Evolutionary conservation across 2,113 vertebrate species (phyloP).

Genomic region (Collichthys lucidus): DNA sequence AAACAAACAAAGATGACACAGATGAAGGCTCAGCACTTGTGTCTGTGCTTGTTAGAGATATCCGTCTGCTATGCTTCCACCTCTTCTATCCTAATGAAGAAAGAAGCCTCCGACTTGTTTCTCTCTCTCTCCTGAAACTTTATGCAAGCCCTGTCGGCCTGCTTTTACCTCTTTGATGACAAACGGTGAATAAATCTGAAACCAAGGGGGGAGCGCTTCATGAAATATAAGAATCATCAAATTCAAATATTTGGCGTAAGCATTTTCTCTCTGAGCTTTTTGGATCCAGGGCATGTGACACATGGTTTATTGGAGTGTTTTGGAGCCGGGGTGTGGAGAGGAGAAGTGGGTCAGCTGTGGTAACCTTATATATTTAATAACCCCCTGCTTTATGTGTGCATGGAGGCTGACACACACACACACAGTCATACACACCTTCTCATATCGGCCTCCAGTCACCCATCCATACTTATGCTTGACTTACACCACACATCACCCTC

Average conservation of each 20-base stretch:
- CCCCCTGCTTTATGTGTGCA: conserved; percentile 13
- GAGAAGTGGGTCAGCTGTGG: conserved; percentile 75
- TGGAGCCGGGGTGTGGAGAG: conserved; percentile 24
- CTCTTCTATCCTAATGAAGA: conserved; percentile 20
- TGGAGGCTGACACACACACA: neutral
- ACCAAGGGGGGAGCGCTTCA: conserved; percentile 1
- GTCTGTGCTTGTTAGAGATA: conserved; percentile 61
- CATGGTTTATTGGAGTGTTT: conserved; percentile 69
- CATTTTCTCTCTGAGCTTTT: conserved; percentile 36
- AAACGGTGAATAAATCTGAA: conserved; percentile 44
- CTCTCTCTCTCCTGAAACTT: conserved; percentile 49
- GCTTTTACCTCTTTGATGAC: conserved; percentile 55
- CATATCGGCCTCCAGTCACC: conserved; percentile 16
- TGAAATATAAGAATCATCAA: conserved; percentile 68
- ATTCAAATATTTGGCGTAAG: conserved; percentile 55
- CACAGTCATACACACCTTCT: conserved; percentile 33
- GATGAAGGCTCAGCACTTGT: conserved; percentile 71
- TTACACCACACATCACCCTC: conserved; percentile 15
- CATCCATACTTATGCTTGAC: conserved; percentile 41
- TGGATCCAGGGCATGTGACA: conserved; percentile 57
- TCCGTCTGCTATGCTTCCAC: conserved; percentile 11
- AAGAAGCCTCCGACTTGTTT: conserved; percentile 29
- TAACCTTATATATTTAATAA: conserved; percentile 78
- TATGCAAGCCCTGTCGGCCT: conserved; percentile 35
- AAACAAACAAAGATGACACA: conserved; percentile 57